Evolutionary conservation across 2,797 vertebrate species (phyloP).

Genomic region (Sebastes minor): DNA sequence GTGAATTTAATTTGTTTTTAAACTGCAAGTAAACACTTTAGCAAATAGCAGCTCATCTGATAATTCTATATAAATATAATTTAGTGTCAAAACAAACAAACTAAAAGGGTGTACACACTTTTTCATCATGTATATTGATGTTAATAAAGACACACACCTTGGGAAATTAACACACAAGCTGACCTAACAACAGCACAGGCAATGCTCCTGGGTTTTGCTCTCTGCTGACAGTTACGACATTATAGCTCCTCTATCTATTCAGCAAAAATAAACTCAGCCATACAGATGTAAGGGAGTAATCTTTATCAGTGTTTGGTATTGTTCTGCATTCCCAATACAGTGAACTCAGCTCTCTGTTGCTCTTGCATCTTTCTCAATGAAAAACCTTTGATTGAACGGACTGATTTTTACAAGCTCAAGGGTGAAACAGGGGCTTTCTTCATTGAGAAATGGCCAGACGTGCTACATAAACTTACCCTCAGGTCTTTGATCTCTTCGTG

Average conservation of each 20-base stretch:
- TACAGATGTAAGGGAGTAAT: not conserved
- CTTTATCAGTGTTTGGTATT: not conserved
- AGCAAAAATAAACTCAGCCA: not conserved
- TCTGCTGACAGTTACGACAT: not conserved
- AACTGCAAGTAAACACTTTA: not conserved
- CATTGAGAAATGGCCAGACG: not conserved
- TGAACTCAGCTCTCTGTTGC: not conserved
- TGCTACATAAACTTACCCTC: conserved; percentile 81
- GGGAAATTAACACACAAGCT: not conserved
- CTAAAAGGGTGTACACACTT: not conserved
- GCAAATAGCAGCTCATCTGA: not conserved
- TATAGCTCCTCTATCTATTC: not conserved
- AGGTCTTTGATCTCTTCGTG: conserved; percentile 94
- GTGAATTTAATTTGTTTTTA: not conserved
- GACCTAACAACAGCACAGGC: not conserved
- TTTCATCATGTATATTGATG: not conserved
- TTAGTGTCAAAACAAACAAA: not conserved
- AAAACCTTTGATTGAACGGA: not conserved
- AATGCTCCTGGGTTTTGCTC: not conserved
- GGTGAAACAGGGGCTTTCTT: not conserved
- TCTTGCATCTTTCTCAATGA: not conserved
- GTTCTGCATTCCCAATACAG: not conserved
- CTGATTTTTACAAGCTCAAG: no score
- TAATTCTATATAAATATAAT: not conserved
- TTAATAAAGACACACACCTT: not conserved